These are phyloP conservation scores for Troides aeacus DNA, from an alignment of 2,888 invertebrate species.

Conservation along the genomic window DNA sequence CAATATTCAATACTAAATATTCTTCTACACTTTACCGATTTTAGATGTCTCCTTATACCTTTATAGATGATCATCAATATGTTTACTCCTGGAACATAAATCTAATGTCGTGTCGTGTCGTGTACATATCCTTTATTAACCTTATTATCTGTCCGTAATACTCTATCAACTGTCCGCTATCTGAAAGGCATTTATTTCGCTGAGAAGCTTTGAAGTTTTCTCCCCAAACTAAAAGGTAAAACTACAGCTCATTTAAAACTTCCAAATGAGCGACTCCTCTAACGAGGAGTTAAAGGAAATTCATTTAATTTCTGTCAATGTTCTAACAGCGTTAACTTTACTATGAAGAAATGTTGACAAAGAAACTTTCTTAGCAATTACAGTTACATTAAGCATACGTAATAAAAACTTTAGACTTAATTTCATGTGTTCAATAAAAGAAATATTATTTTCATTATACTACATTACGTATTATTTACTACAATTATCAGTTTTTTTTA, in stretches of 20 bases:
- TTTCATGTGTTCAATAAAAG: too few relatives aligned
- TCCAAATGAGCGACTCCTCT: slow-evolving; percentile 23
- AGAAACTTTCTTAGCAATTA: not conserved
- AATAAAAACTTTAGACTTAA: too few relatives aligned
- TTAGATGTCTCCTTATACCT: too few relatives aligned
- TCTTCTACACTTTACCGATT: too few relatives aligned
- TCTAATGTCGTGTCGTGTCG: too few relatives aligned
- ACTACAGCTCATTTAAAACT: slow-evolving; percentile 28
- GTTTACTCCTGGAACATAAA: too few relatives aligned
- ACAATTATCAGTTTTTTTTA: too few relatives aligned
- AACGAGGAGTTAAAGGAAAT: slow-evolving; percentile 22
- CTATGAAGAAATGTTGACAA: not conserved
- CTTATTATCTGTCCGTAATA: not conserved
- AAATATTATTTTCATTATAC: too few relatives aligned
- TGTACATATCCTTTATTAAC: not conserved
- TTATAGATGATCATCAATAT: too few relatives aligned
- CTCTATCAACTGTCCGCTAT: not conserved
- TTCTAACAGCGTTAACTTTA: slow-evolving; percentile 4
- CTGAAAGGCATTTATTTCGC: not conserved
- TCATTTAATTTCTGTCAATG: slow-evolving; percentile 20
- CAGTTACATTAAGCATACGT: not conserved
- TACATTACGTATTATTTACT: too few relatives aligned
- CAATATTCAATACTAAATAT: too few relatives aligned
- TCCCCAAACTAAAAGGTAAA: slow-evolving; percentile 16
- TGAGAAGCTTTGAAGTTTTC: slow-evolving; percentile 21